Base-by-base conservation (phyloP, 2,797 vertebrate genomes). In the Rhinoraja longicauda region DNA sequence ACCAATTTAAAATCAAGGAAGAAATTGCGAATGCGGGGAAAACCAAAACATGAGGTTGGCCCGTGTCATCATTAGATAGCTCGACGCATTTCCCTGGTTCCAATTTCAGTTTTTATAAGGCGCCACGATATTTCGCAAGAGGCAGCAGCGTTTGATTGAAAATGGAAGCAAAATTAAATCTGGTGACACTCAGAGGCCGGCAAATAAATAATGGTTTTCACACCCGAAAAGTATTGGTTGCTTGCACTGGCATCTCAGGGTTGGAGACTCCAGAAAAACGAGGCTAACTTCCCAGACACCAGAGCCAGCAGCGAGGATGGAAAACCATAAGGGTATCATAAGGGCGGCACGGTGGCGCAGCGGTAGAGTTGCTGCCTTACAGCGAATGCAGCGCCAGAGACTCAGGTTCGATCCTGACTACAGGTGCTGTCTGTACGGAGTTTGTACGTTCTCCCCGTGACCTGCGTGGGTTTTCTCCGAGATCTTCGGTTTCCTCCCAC, bases 1-100 rank as follows among this genome's bases (percentile, higher is more conserved):
- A 84, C 21, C 81, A 59, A 84, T 84, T 45, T 84, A 84, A 84
- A 84, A 57, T 19, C 53, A 84, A 84, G 29, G 21, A 84, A 36
- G 75, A 10, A 19, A 82, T 57, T 45, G 24, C 39, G 0, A 24
- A 57, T 84, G 7, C 57, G 29, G 21, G 45, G 78, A 84, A 29
- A 19, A 57, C n/a, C n/a, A n/a, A 29, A 24, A 4, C 53, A 64
- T 64, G 62, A 86, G 8, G 39, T 79, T 79, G 36, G 39, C 39
- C 24, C 19, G 26, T 84, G 29, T 29, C 29, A 29, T 10, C 8
- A 53, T 1, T 57, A 6, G 45, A 57, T 21, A 4, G 29, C 26
- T 57, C 57, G n/a, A 57, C 82, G 9, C 29, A 79, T 78, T 45
- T 36, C 77, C 39, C 17, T 32, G 79, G 39, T 45, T 36, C 77